phyloP scores from a whole-genome alignment of 2,888 invertebrate genomes.

The Spisula solida region DNA sequence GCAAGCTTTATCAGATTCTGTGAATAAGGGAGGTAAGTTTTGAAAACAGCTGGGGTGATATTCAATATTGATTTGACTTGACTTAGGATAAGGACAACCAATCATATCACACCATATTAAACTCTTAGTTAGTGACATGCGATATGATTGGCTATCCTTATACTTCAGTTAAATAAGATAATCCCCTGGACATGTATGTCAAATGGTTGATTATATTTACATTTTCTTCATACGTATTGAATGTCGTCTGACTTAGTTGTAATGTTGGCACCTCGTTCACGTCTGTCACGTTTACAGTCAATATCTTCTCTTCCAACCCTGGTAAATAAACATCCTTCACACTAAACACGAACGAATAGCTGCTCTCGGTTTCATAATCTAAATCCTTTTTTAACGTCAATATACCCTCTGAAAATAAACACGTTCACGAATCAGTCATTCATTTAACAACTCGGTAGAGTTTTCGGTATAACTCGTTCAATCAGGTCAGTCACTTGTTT shows the following conservation, averaged over 20 bases:
- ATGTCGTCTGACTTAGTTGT: neutral
- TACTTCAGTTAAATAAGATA: too few species aligned
- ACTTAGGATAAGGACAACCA: too few species aligned
- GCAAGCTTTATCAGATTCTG: too few species aligned
- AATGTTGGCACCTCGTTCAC: conserved; percentile 27
- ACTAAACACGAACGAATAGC: conserved; percentile 17
- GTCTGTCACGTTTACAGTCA: conserved; percentile 2
- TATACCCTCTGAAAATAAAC: conserved; percentile 13
- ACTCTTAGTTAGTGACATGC: too few species aligned
- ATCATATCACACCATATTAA: too few species aligned
- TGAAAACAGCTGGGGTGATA: too few species aligned
- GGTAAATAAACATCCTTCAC: conserved; percentile 21
- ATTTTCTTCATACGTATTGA: neutral
- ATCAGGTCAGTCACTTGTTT: too few species aligned
- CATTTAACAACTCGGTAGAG: neutral
- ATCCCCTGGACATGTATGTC: too few species aligned
- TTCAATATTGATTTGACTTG: too few species aligned
- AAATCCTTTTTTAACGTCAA: neutral
- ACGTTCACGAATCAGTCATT: neutral
- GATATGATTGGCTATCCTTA: too few species aligned
- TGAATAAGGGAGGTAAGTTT: too few species aligned
- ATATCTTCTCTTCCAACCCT: conserved; percentile 22
- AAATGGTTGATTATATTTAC: neutral
- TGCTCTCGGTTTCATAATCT: neutral
- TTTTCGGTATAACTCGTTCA: too few species aligned